These are phyloP conservation scores for Gorsachius magnificus DNA, from an alignment of 2,797 vertebrate genomes.

Conservation along the genomic window DNA sequence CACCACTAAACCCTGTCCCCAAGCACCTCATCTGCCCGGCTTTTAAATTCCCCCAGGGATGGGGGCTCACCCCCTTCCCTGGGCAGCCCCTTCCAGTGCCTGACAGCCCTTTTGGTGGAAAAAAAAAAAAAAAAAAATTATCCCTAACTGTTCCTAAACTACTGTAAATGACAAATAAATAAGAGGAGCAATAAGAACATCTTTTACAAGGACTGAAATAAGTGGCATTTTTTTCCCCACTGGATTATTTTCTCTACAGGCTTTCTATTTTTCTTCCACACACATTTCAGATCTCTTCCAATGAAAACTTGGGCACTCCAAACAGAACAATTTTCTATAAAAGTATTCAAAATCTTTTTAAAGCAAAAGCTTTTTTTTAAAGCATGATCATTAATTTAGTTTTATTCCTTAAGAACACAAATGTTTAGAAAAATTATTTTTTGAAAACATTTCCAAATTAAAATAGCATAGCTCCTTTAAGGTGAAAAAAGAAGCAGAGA, in stretches of 20 bases:
- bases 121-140: too few species aligned
- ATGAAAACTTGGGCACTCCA: not conserved
- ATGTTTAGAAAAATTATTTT: not conserved
- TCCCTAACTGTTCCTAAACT: not conserved
- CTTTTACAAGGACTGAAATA: not conserved
- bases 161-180: not conserved
- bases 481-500: not conserved
- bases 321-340: not conserved
- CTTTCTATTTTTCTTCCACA: not conserved
- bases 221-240: not conserved
- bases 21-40: too few species aligned
- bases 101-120: too few species aligned
- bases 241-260: not conserved
- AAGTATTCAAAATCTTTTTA: not conserved
- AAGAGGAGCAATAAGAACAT: not conserved
- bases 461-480: not conserved
- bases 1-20: too few species aligned
- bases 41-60: too few species aligned
- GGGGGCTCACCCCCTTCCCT: too few species aligned
- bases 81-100: too few species aligned
- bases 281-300: not conserved
- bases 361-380: not conserved
- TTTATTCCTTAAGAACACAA: not conserved
- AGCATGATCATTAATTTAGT: not conserved
- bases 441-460: not conserved